phyloP scores from a whole-genome alignment of 2,888 invertebrate species.

The Chouioia cunea region DNA sequence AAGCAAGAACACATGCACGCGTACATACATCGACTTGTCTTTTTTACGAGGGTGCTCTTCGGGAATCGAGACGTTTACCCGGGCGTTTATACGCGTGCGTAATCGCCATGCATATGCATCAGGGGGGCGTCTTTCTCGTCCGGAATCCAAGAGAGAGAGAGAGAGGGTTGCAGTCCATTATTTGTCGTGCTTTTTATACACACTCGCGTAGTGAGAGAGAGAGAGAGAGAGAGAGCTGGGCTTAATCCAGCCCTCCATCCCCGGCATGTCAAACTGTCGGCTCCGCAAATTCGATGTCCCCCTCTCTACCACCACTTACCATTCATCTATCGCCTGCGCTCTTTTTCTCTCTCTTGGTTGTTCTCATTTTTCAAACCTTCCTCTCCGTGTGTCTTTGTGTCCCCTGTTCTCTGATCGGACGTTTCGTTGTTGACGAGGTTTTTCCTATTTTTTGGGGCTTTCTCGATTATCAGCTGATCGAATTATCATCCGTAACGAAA shows the following conservation, averaged over 20 bases:
- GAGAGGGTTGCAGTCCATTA: conserved; percentile 60
- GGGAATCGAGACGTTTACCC: conserved; percentile 47
- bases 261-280: conserved; percentile 64
- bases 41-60: conserved; percentile 14
- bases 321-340: too few relatives aligned
- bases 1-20: too few relatives aligned
- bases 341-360: conserved; percentile 54
- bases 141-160: conserved; percentile 18
- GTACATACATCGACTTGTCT: conserved; percentile 6
- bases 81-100: conserved; percentile 32
- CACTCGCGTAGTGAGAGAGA: conserved; percentile 42
- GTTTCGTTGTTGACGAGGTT: too few relatives aligned
- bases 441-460: too few relatives aligned
- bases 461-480: too few relatives aligned
- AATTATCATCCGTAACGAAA: too few relatives aligned
- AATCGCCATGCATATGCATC: conserved; percentile 41
- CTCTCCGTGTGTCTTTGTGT: not conserved
- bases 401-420: not conserved
- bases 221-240: not conserved
- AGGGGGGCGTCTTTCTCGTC: not conserved
- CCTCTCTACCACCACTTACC: not conserved
- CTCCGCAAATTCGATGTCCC: conserved; percentile 62
- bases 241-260: conserved; percentile 23
- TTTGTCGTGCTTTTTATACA: conserved; percentile 65
- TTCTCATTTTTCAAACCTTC: conserved; percentile 58